These are phyloP conservation scores for Temnothorax ravouxi DNA, from an alignment of 2,888 invertebrate genomes.

Conservation along the genomic window DNA sequence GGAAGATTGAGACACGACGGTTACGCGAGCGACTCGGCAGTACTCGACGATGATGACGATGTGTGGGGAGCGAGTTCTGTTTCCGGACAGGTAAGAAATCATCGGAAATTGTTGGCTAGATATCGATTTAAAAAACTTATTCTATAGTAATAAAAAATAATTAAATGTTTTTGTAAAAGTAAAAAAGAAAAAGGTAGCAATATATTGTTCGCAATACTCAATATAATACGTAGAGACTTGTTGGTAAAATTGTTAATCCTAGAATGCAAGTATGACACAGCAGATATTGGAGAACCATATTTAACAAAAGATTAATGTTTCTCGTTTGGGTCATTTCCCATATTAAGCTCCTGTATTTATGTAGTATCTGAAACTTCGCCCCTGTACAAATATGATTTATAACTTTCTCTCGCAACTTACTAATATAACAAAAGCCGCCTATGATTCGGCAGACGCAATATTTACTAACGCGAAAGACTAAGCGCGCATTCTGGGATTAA, in stretches of 20 bases:
- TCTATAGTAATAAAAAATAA: not conserved
- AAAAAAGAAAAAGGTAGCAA: not conserved
- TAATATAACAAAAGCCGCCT: slow-evolving; percentile 1
- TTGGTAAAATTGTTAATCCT: slow-evolving; percentile 28
- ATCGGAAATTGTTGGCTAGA: not conserved
- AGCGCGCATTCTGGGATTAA: slow-evolving; percentile 34
- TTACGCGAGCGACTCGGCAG: slow-evolving; percentile 93
- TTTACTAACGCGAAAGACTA: slow-evolving; percentile 29
- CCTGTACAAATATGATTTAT: not conserved
- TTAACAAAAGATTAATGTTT: not conserved
- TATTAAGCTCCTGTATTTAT: not conserved
- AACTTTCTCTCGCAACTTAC: slow-evolving; percentile 13
- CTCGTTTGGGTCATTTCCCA: not conserved
- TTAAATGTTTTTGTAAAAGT: not conserved
- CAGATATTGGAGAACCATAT: not conserved
- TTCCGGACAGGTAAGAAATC: slow-evolving; percentile 79
- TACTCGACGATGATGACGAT: slow-evolving; percentile 92
- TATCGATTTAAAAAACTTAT: not conserved
- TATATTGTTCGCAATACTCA: not conserved
- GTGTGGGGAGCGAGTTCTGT: slow-evolving; percentile 79
- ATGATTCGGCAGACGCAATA: not conserved
- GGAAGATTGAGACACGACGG: slow-evolving; percentile 89
- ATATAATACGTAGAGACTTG: not conserved
- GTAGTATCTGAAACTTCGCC: not conserved
- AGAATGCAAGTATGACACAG: slow-evolving; percentile 19